Evolutionary conservation across 2,797 vertebrate species (phyloP).

Genomic region (Bradypodion ventrale): DNA sequence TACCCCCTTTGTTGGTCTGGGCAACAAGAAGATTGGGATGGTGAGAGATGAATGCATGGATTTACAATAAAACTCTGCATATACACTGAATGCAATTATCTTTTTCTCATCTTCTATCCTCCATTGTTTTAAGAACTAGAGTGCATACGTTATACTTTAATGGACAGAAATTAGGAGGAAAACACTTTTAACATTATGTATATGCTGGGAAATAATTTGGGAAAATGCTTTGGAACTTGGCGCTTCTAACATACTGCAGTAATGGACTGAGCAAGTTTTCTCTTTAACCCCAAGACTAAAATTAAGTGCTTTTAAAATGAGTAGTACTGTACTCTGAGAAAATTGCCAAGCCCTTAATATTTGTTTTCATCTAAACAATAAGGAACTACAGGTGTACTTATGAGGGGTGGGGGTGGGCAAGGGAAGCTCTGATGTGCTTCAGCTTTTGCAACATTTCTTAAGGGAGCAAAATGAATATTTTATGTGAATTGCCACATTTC

Average conservation of each 20-base stretch:
- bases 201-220: constrained; percentile 37
- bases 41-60: not conserved
- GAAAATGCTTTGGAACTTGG: constrained; percentile 47
- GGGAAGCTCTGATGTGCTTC: constrained; percentile 39
- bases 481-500: not conserved
- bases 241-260: constrained; percentile 48
- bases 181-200: constrained; percentile 40
- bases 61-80: constrained; percentile 55
- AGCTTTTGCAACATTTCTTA: constrained; percentile 31
- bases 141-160: constrained; percentile 54
- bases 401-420: constrained; percentile 33
- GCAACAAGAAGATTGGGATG: not conserved
- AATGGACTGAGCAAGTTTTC: constrained; percentile 62
- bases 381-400: constrained; percentile 21
- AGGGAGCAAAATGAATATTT: constrained; percentile 20
- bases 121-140: constrained; percentile 58
- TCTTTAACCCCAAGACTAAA: constrained; percentile 59
- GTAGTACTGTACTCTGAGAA: constrained; percentile 27
- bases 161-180: constrained; percentile 50
- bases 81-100: constrained; percentile 41
- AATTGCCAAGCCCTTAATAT: constrained; percentile 39
- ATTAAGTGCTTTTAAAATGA: constrained; percentile 61
- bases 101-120: constrained; percentile 40
- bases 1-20: constrained; percentile 23
- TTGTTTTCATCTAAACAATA: constrained; percentile 51